These are phyloP conservation scores for Colostygia pectinataria DNA, from an alignment of 2,888 invertebrate genomes.

Conservation along the genomic window DNA sequence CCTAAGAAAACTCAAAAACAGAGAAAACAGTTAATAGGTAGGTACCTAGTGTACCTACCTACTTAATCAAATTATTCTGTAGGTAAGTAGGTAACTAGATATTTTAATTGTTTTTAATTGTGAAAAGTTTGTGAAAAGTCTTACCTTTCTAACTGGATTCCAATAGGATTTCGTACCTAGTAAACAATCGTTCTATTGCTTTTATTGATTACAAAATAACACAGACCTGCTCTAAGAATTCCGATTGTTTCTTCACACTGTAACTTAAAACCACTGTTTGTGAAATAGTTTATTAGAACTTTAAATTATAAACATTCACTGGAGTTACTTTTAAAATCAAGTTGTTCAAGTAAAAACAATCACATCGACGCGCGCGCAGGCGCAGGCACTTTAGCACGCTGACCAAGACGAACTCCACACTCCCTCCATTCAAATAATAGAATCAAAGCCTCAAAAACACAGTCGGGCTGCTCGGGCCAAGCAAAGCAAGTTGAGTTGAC, in stretches of 20 bases:
- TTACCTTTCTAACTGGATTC: conserved; percentile 56
- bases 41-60: too few species aligned
- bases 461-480: too few species aligned
- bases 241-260: conserved; percentile 31
- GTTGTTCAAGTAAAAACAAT: conserved; percentile 37
- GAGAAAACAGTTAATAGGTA: too few species aligned
- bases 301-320: conserved; percentile 1
- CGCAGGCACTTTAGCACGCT: conserved; percentile 13
- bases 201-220: conserved; percentile 53
- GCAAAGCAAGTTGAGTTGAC: background rate
- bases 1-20: too few species aligned
- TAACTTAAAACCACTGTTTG: conserved; percentile 5
- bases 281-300: background rate
- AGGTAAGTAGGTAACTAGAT: too few species aligned
- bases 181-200: conserved; percentile 37
- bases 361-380: conserved; percentile 47
- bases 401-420: background rate
- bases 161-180: conserved; percentile 39
- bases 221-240: conserved; percentile 32
- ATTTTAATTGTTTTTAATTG: too few species aligned
- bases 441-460: too few species aligned
- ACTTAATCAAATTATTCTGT: background rate
- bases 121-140: conserved; percentile 29
- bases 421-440: too few species aligned
- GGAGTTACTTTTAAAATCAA: conserved; percentile 11